Evolutionary conservation across 2,113 vertebrate genomes (phyloP).

Genomic region (Urocynchramus pylzowi): DNA sequence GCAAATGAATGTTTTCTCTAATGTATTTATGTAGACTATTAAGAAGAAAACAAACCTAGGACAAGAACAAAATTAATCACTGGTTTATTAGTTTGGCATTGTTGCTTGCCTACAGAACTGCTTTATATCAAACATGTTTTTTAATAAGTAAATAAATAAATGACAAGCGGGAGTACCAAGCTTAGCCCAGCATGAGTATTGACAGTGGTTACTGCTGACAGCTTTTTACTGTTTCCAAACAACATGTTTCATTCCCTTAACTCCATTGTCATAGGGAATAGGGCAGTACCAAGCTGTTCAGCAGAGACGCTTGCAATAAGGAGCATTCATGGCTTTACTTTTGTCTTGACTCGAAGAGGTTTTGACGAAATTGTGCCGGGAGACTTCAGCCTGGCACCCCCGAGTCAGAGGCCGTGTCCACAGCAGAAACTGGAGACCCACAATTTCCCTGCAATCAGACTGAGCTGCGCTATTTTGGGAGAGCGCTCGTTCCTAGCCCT

Average conservation of each 20-base stretch:
- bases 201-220: constrained; percentile 58
- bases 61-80: constrained; percentile 50
- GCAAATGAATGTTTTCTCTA: constrained; percentile 19
- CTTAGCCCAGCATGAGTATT: constrained; percentile 47
- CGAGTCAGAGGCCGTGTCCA: background rate
- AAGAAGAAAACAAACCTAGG: constrained; percentile 51
- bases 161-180: constrained; percentile 33
- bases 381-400: constrained; percentile 6
- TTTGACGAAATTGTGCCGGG: constrained; percentile 5
- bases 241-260: constrained; percentile 61
- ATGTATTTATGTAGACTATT: constrained; percentile 10
- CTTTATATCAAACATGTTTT: constrained; percentile 16
- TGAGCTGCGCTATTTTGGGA: background rate
- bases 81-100: constrained; percentile 41
- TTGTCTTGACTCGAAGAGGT: constrained; percentile 39
- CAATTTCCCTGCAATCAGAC: background rate
- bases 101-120: background rate
- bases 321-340: constrained; percentile 4
- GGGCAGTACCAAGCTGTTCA: constrained; percentile 36
- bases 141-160: constrained; percentile 56
- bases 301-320: background rate
- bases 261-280: constrained; percentile 55
- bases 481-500: background rate
- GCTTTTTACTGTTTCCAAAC: constrained; percentile 61
- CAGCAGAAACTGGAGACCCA: background rate